phyloP scores from a whole-genome alignment of 2,888 invertebrate genomes.

The Leptogaster cylindrica region DNA sequence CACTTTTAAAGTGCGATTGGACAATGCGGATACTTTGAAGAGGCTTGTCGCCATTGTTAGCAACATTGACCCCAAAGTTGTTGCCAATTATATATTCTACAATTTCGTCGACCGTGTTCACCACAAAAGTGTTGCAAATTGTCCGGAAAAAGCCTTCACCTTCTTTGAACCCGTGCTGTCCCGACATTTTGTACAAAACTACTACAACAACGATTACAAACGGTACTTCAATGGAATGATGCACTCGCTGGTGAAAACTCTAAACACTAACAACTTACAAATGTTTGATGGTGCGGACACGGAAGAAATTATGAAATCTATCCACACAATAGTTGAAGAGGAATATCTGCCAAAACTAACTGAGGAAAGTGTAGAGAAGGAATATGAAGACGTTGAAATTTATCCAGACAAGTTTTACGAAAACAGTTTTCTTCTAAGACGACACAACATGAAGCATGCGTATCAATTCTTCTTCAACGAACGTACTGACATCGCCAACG shows the following conservation, averaged over 20 bases:
- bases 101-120: slow-evolving; percentile 18
- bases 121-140: slow-evolving; percentile 15
- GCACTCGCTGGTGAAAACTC: slow-evolving; percentile 21
- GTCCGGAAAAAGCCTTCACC: slow-evolving; percentile 18
- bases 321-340: slow-evolving; percentile 17
- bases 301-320: slow-evolving; percentile 14
- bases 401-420: slow-evolving; percentile 22
- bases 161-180: slow-evolving; percentile 11
- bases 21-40: neutral
- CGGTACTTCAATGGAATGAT: slow-evolving; percentile 4
- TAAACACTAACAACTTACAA: slow-evolving; percentile 2
- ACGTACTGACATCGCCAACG: slow-evolving; percentile 6
- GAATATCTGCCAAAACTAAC: slow-evolving; percentile 5
- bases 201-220: slow-evolving; percentile 10
- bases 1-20: neutral
- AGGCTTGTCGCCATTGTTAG: neutral
- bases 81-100: slow-evolving; percentile 16
- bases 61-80: neutral
- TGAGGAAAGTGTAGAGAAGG: slow-evolving; percentile 7
- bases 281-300: slow-evolving; percentile 14
- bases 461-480: slow-evolving; percentile 18
- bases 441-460: slow-evolving; percentile 13
- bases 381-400: neutral
- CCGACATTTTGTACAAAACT: slow-evolving; percentile 9
- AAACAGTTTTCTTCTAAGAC: slow-evolving; percentile 7